Percentiles rank a stretch among this genome's conserved stretches.
These are phyloP conservation scores for Drosophila tanythrix DNA, from an alignment of 2,888 invertebrate species.

Conservation along the genomic window DNA sequence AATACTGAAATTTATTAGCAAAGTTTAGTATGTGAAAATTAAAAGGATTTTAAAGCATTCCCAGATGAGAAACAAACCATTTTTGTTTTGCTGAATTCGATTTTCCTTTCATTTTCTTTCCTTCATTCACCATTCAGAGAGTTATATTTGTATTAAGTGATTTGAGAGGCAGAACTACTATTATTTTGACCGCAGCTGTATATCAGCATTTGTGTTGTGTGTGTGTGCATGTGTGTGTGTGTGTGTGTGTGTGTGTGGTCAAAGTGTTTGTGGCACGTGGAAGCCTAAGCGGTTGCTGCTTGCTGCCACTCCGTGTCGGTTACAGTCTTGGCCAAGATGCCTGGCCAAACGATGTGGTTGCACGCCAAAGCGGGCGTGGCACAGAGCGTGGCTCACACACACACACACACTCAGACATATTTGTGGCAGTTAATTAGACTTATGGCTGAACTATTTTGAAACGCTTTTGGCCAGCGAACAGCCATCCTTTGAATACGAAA, in stretches of 20 bases:
- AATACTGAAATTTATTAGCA: too few species aligned
- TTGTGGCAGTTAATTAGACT: slow-evolving; percentile 59
- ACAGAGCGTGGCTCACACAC: slow-evolving; percentile 16
- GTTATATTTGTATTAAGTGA: background rate
- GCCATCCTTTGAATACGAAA: slow-evolving; percentile 28
- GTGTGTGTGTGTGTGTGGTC: slow-evolving; percentile 37
- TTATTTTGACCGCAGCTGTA: background rate
- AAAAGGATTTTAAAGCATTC: background rate
- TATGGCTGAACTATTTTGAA: slow-evolving; percentile 63
- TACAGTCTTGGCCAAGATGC: slow-evolving; percentile 12
- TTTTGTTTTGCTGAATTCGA: background rate
- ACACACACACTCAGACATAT: slow-evolving; percentile 13
- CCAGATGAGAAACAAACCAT: background rate
- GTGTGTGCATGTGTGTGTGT: background rate
- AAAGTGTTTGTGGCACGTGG: slow-evolving; percentile 60
- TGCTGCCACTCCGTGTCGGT: slow-evolving; percentile 10
- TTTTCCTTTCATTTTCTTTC: background rate
- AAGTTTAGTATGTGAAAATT: background rate
- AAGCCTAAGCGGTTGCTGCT: slow-evolving; percentile 8
- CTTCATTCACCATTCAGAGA: background rate
- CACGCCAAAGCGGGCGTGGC: slow-evolving; percentile 46
- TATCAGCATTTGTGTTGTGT: slow-evolving; percentile 29
- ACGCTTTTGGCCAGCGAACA: slow-evolving; percentile 28
- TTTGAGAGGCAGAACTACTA: background rate
- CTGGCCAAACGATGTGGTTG: slow-evolving; percentile 55